Evolutionary conservation across 2,888 invertebrate genomes (phyloP).

Genomic region (Gymnosoma rotundatum): DNA sequence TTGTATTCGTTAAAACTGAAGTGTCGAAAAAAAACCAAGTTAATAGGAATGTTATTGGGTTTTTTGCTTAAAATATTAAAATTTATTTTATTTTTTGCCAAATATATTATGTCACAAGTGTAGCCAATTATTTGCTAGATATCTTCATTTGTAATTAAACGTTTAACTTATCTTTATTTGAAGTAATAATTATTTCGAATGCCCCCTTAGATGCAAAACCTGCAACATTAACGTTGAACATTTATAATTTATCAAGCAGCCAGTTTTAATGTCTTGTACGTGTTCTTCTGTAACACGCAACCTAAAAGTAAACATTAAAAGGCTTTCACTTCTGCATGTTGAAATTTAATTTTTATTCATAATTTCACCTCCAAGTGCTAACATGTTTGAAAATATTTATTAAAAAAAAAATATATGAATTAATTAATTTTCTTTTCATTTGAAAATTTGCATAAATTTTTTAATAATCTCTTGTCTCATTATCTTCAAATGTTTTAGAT

Average conservation of each 20-base stretch:
- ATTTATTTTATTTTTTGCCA: no score
- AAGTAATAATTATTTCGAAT: not conserved
- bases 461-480: no score
- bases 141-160: no score
- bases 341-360: not conserved
- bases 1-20: no score
- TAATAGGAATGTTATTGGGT: no score
- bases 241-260: slow-evolving; percentile 9
- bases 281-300: not conserved
- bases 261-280: slow-evolving; percentile 42
- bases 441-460: not conserved
- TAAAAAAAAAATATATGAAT: not conserved
- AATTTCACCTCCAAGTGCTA: not conserved
- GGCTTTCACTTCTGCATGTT: not conserved
- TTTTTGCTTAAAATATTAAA: no score
- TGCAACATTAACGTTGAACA: not conserved
- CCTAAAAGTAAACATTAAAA: not conserved
- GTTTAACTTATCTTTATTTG: no score
- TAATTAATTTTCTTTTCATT: not conserved
- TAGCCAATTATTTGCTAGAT: no score
- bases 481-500: not conserved
- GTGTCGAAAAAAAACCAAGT: no score
- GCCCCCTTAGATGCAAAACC: not conserved
- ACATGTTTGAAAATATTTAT: not conserved
- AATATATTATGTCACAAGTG: no score